Base-by-base conservation (phyloP, 2,888 invertebrate genomes). In the Amaurobius ferox region DNA sequence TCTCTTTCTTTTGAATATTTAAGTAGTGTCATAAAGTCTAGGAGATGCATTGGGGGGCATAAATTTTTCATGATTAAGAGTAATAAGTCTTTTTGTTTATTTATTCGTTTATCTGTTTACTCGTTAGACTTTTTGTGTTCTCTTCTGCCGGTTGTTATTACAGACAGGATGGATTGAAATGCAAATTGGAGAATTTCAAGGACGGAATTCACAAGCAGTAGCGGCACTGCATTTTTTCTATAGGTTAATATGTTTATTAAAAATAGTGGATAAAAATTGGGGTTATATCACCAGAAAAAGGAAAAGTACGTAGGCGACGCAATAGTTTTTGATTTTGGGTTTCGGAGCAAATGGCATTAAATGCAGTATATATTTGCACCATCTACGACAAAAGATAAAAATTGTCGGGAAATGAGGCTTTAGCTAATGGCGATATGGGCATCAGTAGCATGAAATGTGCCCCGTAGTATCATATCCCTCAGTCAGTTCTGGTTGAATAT, bases 31-130 rank as follows among this genome's bases (percentile, higher is more conserved):
- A 61, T 74, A 80, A 79, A 80, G 74, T 80, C 29, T 35, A 61
- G 35, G 48, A 73, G 74, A 67, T 61, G 68, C 80, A 73, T 48
- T 66, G 40, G 73, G n/a, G 19, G 48, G 66, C 80, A 80, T 80
- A 73, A 67, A 74, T 74, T 80, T 80, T 80, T 80, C 80, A 80
- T 80, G 80, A 80, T 80, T 80, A 80, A 80, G 64, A 72, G 79
- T 67, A 80, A 80, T 80, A 73, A 80, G 68, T 78, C 67, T 78
- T 68, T 78, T 78, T 78, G 68, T 78, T 78, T 39, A 35, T 61
- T 68, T 78, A 19, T 55, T 44, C 28, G 19, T 73, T 35, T 61
- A 30, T 30, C 30, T 55, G 28, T 44, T 68, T 67, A 32, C 40
- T 44, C 28, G 44, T 76, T 78, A 67, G 32, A 11, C 16, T 67